These are phyloP conservation scores for Harmothoe impar DNA, from an alignment of 2,888 invertebrate species.

Conservation along the genomic window DNA sequence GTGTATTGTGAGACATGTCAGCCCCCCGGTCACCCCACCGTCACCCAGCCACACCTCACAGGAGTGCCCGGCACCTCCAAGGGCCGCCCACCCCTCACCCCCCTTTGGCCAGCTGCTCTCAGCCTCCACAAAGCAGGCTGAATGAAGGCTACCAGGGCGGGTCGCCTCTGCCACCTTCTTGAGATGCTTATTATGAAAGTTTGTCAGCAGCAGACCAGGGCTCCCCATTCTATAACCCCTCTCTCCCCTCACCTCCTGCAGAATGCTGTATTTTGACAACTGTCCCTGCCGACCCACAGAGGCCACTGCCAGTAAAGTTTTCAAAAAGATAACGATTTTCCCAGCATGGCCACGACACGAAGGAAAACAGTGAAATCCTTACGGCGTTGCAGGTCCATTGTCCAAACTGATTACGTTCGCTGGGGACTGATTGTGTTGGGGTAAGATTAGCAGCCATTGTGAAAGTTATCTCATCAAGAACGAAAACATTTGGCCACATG, in stretches of 20 bases:
- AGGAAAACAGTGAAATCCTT: conserved; percentile 38
- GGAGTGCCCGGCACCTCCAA: not conserved
- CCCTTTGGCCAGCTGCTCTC: conserved; percentile 14
- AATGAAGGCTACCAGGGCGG: not conserved
- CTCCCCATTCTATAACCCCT: not conserved
- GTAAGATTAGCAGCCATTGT: conserved; percentile 36
- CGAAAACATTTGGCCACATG: conserved; percentile 28
- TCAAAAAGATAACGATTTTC: conserved; percentile 44
- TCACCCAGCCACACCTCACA: conserved; percentile 20
- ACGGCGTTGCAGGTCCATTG: not conserved
- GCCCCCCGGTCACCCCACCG: not conserved
- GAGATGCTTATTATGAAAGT: conserved; percentile 38
- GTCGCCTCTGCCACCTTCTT: conserved; percentile 27
- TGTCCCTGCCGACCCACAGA: conserved; percentile 19
- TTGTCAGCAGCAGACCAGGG: conserved; percentile 34
- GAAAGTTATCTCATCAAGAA: conserved; percentile 44
- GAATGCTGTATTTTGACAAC: conserved; percentile 53
- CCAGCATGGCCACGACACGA: conserved; percentile 13
- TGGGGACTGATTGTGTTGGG: conserved; percentile 24
- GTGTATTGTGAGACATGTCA: conserved; percentile 30
- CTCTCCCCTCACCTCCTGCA: not conserved
- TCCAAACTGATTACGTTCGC: conserved; percentile 26
- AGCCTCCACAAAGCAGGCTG: not conserved
- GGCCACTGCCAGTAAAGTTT: conserved; percentile 7
- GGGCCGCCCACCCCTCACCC: not conserved